A percentile compares a stretch with the other conserved stretches of the same genome.
Evolutionary conservation across 2,797 vertebrate species (phyloP).

Genomic region (Karalla daura): DNA sequence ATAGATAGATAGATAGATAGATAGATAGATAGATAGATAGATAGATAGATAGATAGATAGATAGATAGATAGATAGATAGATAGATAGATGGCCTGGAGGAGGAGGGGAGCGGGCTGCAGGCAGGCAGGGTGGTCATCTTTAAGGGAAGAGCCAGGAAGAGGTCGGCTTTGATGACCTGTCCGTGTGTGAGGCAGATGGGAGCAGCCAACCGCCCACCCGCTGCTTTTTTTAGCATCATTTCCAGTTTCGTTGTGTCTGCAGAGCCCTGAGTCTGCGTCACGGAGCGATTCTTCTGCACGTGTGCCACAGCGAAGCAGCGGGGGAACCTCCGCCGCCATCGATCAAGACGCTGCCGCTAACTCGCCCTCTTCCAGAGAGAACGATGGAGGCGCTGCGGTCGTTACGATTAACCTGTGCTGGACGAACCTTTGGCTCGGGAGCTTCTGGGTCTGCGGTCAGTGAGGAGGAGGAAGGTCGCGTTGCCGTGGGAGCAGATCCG

Average conservation of each 20-base stretch:
- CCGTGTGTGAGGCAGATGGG: slow-evolving; percentile 52
- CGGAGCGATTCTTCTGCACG: slow-evolving; percentile 26
- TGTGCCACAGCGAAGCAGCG: slow-evolving; percentile 36
- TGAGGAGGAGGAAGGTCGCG: slow-evolving; percentile 37
- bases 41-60: slow-evolving; percentile 29
- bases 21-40: slow-evolving; percentile 29
- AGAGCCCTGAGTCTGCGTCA: not conserved
- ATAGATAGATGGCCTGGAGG: slow-evolving; percentile 31
- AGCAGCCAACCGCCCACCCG: not conserved
- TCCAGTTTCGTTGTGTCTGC: slow-evolving; percentile 6
- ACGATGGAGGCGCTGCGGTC: slow-evolving; percentile 26
- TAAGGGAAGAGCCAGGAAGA: slow-evolving; percentile 22
- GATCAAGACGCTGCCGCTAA: slow-evolving; percentile 46
- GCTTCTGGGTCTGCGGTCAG: slow-evolving; percentile 40
- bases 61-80: slow-evolving; percentile 25
- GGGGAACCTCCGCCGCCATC: slow-evolving; percentile 42
- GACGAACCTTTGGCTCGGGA: slow-evolving; percentile 44
- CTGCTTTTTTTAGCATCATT: slow-evolving; percentile 4
- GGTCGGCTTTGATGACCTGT: slow-evolving; percentile 33
- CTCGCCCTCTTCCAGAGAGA: slow-evolving; percentile 44
- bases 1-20: slow-evolving; percentile 29
- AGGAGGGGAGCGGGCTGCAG: slow-evolving; percentile 30
- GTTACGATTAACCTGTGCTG: slow-evolving; percentile 34
- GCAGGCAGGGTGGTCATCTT: slow-evolving; percentile 50
- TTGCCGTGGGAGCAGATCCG: slow-evolving; percentile 36